Base-by-base conservation (phyloP, 2,888 invertebrate genomes). In the Drosophila parthenogenetica region DNA sequence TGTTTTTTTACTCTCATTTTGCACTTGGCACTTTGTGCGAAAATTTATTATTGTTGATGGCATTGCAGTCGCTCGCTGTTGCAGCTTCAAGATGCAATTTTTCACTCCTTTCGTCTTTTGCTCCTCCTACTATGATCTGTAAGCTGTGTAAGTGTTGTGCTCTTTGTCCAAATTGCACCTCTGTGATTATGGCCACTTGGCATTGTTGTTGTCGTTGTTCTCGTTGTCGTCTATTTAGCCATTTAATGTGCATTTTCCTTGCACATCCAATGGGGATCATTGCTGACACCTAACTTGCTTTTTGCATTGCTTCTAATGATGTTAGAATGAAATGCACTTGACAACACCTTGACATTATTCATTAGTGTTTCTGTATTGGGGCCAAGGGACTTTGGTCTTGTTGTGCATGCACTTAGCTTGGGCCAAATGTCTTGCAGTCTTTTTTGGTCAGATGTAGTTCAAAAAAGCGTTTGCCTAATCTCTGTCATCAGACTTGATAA, bases 341-440 rank as follows among this genome's bases (percentile, higher is more conserved):
- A 89, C 89, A 88, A 77, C 84, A 89, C 87, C 89, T 85, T 88
- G 87, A 82, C 88, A 79, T 70, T 79, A 73, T 88, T 86, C 83
- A 89, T 89, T 88, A 88, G 73, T 60, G 60, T 64, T 67, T 64
- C 63, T 75, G 42, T 57, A 74, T 64, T 73, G 71, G 40, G 17
- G 63, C 19, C 54, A 39, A 69, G 49, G 25, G 45, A 40, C 42
- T 35, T 54, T 2, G 50, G 32, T 32, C 75, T 66, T 59, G 61
- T 58, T 61, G 54, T 42, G 63, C 75, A 71, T 82, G 64, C 79
- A 55, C 55, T 77, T 77, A 50, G 4, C 40, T 32, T 53, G 22
- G 39, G 50, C 11, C 22, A 54, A 35, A 55, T 55, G 29, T 40
- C 55, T 50, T 45, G 13, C 17, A 43, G 25, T 14, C 16, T n/a